Percentiles rank a stretch among this genome's conserved stretches.
Evolutionary conservation across 2,113 vertebrate species (phyloP).

Genomic region (Pongo pygmaeus): DNA sequence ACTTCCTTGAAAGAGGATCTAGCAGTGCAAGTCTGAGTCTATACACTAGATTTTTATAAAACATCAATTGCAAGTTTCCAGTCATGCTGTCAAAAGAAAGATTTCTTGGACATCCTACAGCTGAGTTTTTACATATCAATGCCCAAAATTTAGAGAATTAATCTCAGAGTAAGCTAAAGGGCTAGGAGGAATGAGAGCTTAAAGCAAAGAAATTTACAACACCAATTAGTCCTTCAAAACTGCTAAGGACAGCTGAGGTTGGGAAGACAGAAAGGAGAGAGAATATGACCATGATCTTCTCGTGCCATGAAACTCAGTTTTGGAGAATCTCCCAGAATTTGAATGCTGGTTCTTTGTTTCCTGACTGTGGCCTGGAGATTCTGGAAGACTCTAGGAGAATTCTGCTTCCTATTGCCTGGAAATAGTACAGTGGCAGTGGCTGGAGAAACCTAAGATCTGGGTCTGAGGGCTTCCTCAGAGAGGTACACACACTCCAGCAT

Average conservation of each 20-base stretch:
- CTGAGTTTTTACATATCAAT: neutral
- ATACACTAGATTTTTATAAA: neutral
- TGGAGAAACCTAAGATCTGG: neutral
- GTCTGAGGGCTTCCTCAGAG: neutral
- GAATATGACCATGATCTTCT: neutral
- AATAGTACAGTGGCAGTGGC: no score
- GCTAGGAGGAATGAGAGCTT: neutral
- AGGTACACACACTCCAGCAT: accelerated
- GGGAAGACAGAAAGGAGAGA: neutral
- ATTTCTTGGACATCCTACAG: neutral
- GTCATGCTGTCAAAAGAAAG: neutral
- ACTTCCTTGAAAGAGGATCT: neutral
- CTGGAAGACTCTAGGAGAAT: neutral
- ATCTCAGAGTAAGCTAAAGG: neutral
- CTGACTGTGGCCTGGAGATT: neutral
- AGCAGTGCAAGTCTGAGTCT: neutral
- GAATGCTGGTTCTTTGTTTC: neutral
- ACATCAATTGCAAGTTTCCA: neutral
- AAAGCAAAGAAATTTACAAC: neutral
- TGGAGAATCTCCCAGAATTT: neutral
- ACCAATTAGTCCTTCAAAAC: neutral
- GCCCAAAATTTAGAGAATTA: neutral
- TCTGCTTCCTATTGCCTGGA: neutral
- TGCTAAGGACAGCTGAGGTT: neutral
- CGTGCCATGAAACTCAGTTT: neutral